Conservation (phyloP, 2,888 invertebrate genomes). For the Thera britannica region DNA sequence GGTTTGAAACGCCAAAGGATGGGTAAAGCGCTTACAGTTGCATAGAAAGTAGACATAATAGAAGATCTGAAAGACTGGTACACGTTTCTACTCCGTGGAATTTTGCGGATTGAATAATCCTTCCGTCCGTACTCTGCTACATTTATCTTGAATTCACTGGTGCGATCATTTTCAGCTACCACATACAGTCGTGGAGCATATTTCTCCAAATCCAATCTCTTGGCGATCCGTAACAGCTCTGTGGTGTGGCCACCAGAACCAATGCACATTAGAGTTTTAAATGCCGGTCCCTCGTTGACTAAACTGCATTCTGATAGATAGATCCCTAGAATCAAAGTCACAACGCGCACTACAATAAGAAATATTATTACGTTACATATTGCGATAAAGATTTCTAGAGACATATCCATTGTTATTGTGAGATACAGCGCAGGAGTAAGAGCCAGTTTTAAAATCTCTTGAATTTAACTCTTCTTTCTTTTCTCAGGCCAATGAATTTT, state of each 20-base stretch:
- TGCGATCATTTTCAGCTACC: slow-evolving; percentile 90
- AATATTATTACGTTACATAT: slow-evolving; percentile 28
- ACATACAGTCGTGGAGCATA: slow-evolving; percentile 92
- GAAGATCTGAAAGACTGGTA: slow-evolving; percentile 93
- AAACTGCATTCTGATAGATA: slow-evolving; percentile 56
- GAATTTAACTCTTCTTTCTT: too few species aligned
- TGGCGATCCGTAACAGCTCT: slow-evolving; percentile 93
- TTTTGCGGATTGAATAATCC: slow-evolving; percentile 82
- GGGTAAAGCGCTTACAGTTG: slow-evolving; percentile 88
- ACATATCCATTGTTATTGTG: slow-evolving; percentile 2
- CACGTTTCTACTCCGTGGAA: slow-evolving; percentile 94
- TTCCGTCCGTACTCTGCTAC: slow-evolving; percentile 70
- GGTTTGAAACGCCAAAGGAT: slow-evolving; percentile 89
- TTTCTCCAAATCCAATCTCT: slow-evolving; percentile 84
- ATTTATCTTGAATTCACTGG: slow-evolving; percentile 89
- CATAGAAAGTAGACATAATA: slow-evolving; percentile 90
- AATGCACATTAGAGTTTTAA: slow-evolving; percentile 86
- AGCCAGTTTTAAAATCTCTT: too few species aligned
- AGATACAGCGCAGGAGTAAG: too few species aligned
- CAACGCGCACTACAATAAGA: slow-evolving; percentile 47
- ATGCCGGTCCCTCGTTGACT: slow-evolving; percentile 44
- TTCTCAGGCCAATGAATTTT: too few species aligned
- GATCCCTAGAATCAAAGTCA: slow-evolving; percentile 57
- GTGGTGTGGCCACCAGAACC: slow-evolving; percentile 97
- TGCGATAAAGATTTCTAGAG: slow-evolving; percentile 11